These are phyloP conservation scores for Philhelius pedissequus DNA, from an alignment of 2,888 invertebrate species.

Conservation along the genomic window DNA sequence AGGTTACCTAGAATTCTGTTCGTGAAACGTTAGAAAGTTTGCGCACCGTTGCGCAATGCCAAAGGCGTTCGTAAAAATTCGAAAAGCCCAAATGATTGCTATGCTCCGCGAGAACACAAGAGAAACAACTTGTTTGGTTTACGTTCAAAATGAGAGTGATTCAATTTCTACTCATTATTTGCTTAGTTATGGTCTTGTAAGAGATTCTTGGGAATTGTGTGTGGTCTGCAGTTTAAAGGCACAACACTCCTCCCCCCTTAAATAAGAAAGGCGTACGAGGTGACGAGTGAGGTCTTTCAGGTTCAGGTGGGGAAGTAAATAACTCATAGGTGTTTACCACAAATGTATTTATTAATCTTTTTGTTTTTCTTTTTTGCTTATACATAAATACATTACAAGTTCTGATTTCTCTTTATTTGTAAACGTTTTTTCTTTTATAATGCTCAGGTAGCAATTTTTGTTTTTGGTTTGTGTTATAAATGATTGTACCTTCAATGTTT, in stretches of 20 bases:
- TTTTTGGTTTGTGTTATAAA: not conserved
- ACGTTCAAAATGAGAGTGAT: too few species aligned
- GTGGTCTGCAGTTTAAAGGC: not conserved
- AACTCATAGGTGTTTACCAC: not conserved
- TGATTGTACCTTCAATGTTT: not conserved
- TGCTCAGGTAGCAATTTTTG: not conserved
- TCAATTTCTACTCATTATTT: too few species aligned
- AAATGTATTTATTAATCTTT: not conserved
- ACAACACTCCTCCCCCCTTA: not conserved
- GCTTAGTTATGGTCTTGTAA: too few species aligned
- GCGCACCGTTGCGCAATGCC: too few species aligned
- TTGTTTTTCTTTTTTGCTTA: too few species aligned
- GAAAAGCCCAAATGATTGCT: too few species aligned
- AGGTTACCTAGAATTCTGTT: too few species aligned
- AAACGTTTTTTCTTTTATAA: not conserved
- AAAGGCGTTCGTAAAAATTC: too few species aligned
- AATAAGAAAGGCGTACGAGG: not conserved
- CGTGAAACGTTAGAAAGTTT: too few species aligned
- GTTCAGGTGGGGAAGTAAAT: not conserved
- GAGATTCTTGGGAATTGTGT: not conserved
- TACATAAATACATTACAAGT: not conserved
- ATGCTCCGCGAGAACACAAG: too few species aligned
- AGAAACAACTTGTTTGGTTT: too few species aligned
- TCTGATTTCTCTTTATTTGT: not conserved
- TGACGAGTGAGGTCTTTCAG: not conserved